Evolutionary conservation across 2,113 vertebrate species (phyloP).

Genomic region (Xerus inauris): DNA sequence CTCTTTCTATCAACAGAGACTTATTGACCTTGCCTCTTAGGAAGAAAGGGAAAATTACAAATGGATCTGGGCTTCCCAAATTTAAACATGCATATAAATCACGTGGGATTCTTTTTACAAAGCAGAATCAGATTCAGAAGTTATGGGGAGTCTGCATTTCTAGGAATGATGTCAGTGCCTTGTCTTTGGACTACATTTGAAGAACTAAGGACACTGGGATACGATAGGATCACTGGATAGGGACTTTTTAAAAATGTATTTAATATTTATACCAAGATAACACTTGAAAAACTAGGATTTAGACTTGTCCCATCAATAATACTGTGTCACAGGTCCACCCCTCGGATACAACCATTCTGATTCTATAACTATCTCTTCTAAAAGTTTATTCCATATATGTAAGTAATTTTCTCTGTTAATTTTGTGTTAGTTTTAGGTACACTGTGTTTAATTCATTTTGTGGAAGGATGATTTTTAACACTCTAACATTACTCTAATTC

Average conservation of each 20-base stretch:
- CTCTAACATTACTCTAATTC: not conserved
- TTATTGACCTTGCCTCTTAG: not conserved
- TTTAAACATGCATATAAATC: not conserved
- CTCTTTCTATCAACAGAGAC: not conserved
- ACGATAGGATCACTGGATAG: not conserved
- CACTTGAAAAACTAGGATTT: not conserved
- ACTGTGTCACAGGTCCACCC: not conserved
- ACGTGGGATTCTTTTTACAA: not conserved
- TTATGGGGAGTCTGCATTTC: not conserved
- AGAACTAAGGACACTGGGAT: not conserved
- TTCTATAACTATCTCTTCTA: not conserved
- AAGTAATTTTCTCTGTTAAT: not conserved
- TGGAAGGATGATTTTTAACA: not conserved
- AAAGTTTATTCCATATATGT: not conserved
- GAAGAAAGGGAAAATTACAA: not conserved
- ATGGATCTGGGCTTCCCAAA: not conserved
- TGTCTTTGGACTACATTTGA: not conserved
- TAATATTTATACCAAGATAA: not conserved
- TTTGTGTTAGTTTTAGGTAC: not conserved
- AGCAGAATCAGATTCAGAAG: not conserved
- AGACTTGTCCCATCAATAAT: not conserved
- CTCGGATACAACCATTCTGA: not conserved
- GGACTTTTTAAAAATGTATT: not conserved
- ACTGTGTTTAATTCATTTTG: not conserved
- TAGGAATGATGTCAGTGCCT: not conserved